Percentiles rank a stretch among this genome's conserved stretches.
Evolutionary conservation across 2,797 vertebrate species (phyloP).

Genomic region (Platyrinchus mystaceus): DNA sequence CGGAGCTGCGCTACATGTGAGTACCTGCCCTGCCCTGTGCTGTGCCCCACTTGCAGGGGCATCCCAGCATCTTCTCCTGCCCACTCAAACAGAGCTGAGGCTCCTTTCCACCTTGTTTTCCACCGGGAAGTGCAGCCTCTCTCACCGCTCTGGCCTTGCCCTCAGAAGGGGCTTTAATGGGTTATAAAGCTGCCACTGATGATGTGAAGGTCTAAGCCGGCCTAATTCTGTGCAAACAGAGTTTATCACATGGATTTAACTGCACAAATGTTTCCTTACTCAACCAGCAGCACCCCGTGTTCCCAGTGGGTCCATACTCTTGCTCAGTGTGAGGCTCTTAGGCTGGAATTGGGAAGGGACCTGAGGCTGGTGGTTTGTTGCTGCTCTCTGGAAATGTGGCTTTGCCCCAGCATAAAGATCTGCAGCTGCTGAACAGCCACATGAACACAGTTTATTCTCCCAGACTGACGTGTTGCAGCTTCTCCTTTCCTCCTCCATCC

Average conservation of each 20-base stretch:
- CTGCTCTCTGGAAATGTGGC: not conserved
- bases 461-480: fast-evolving
- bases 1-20: slow-evolving; percentile 92
- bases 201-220: not conserved
- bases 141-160: not conserved
- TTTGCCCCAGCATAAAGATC: fast-evolving
- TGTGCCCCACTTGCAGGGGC: no score
- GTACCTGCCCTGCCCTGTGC: not conserved
- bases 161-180: fast-evolving
- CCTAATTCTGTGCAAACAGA: not conserved
- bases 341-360: not conserved
- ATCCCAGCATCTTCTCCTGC: fast-evolving
- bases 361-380: not conserved
- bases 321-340: not conserved
- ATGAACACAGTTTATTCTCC: not conserved
- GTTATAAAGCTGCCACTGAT: not conserved
- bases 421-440: not conserved
- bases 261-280: not conserved
- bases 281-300: fast-evolving
- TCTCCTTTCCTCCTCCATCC: not conserved
- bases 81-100: not conserved
- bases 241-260: not conserved
- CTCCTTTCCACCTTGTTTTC: not conserved
- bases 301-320: not conserved
- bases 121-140: not conserved